phyloP scores from a whole-genome alignment of 2,113 vertebrate species.

The Pardalotus punctatus region DNA sequence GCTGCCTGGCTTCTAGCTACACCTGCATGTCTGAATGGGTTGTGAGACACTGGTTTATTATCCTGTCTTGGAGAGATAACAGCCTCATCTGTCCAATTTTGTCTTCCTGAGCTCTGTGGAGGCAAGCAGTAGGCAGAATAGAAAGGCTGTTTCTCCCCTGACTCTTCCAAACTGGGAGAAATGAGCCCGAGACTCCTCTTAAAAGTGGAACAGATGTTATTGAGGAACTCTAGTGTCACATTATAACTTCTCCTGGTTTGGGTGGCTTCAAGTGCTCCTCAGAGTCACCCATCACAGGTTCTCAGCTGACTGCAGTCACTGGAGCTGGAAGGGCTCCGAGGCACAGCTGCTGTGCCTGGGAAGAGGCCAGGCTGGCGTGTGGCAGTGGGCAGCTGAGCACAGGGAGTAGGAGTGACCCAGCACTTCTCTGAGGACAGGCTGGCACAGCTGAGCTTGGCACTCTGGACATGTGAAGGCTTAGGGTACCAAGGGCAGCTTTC shows the following conservation, averaged over 20 bases:
- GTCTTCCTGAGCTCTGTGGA: background rate
- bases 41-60: background rate
- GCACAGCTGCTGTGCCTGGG: background rate
- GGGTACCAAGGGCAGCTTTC: background rate
- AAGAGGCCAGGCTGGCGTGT: background rate
- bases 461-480: background rate
- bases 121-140: background rate
- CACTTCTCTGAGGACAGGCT: background rate
- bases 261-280: background rate
- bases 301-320: background rate
- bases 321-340: background rate
- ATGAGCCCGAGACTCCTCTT: background rate
- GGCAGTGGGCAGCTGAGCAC: background rate
- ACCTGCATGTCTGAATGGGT: background rate
- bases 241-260: background rate
- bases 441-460: background rate
- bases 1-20: background rate
- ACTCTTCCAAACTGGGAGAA: background rate
- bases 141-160: background rate
- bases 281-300: background rate
- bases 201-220: background rate
- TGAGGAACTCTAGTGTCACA: background rate
- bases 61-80: background rate
- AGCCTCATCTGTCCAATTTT: background rate
- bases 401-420: background rate